Conservation (phyloP, 2,113 vertebrate species). For the Oostethus manadensis region DNA sequence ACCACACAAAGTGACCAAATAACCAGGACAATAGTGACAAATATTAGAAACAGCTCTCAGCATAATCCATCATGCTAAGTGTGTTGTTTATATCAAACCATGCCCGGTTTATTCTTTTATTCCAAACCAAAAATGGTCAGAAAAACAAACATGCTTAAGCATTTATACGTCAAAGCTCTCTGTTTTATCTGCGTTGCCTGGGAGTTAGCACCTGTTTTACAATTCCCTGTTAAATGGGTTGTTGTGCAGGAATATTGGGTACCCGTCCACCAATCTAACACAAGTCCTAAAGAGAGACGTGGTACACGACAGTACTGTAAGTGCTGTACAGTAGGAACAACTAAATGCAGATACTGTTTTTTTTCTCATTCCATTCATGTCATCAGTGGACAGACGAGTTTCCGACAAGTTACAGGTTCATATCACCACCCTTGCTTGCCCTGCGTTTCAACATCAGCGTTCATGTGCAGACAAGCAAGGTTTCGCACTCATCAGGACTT, state of each 20-base stretch:
- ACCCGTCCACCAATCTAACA: not conserved
- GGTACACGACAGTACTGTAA: not conserved
- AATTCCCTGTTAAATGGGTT: not conserved
- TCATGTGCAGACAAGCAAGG: conserved; percentile 5
- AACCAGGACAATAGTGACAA: no score
- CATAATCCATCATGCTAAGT: no score
- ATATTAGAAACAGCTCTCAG: no score
- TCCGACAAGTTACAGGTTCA: not conserved
- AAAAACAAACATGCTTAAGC: not conserved
- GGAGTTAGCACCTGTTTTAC: not conserved
- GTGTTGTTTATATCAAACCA: no score
- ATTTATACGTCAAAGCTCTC: not conserved
- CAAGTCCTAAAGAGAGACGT: not conserved
- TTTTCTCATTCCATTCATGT: not conserved
- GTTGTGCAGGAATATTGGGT: not conserved
- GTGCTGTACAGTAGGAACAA: not conserved
- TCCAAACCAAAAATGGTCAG: not conserved
- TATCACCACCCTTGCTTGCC: not conserved
- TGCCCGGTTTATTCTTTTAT: no score
- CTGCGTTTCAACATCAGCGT: conserved; percentile 5
- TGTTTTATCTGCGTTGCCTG: not conserved
- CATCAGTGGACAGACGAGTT: conserved; percentile 1
- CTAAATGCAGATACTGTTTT: not conserved
- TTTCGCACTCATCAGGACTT: not conserved
- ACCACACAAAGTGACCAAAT: no score